Evolutionary conservation across 1,140 invertebrate species (phyloP), one percentile per base, ranked within the genome.

Genomic region (Cardiocondyla obscurior): DNA sequence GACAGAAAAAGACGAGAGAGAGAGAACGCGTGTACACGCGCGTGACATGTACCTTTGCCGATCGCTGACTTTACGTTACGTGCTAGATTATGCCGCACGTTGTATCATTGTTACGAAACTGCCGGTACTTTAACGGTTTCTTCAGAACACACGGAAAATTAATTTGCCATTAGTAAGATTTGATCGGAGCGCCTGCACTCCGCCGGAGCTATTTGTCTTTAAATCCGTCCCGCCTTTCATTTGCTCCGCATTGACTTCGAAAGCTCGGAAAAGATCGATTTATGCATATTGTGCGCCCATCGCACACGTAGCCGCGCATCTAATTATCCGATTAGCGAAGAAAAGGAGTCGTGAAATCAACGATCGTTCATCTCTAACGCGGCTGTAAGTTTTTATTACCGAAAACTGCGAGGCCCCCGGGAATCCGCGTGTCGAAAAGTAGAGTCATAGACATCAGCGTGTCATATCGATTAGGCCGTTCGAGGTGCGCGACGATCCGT

Each of bases 391-490:
- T 44, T n/a, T n/a, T 28, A 28, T 69, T 14, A 14, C 28, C 19
- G 42, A 8, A n/a, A 19, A 30, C 28, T 10, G 10, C 14, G 19
- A 69, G 44, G 2, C 65, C n/a, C 22, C 36, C n/a, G n/a, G 36
- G 36, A 65, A 25, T 25, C 22, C n/a, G 5, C 30, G 22, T 28
- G 39, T 60, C 55, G 22, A 25, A n/a, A 36, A 19, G 25, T 33
- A 36, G 39, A 69, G 46, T 67, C 16, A 36, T 33, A 42, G 46
- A 42, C 39, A 42, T 67, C 22, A 67, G 22, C 74, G 60, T 69
- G 64, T 65, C 49, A 79, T 81, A 36, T 70, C 53, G 84, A 70
- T 86, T 67, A 49, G 36, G 62, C 73, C 69, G 53, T 42, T 22
- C 42, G 10, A 39, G 16, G 16, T 14, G 53, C 16, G 28, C 49